phyloP scores from a whole-genome alignment of 2,797 vertebrate species.

The Mus spretus region DNA sequence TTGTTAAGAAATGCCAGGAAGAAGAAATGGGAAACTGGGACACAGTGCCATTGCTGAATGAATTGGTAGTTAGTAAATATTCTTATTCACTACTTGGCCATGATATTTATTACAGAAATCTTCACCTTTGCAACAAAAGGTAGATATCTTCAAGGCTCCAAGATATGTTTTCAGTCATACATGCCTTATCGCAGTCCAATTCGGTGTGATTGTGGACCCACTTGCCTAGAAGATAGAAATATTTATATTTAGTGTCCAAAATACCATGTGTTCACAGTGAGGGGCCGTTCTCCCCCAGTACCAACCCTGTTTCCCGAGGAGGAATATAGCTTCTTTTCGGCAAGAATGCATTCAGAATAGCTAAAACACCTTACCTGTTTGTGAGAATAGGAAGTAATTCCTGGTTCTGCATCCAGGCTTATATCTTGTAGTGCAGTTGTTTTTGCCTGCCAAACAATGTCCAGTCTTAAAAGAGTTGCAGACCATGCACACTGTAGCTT shows the following conservation, averaged over 20 bases:
- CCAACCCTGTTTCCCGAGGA: not conserved
- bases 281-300: not conserved
- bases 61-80: not conserved
- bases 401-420: constrained; percentile 62
- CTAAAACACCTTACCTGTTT: constrained; percentile 26
- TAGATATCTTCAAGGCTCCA: not conserved
- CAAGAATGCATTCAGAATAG: not conserved
- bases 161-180: accelerated
- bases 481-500: constrained; percentile 25
- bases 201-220: constrained; percentile 50
- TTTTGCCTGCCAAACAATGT: constrained; percentile 17
- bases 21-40: not conserved
- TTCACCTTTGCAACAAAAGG: constrained; percentile 53
- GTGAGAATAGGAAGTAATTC: not conserved
- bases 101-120: constrained; percentile 64
- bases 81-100: not conserved
- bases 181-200: not conserved
- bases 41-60: not conserved
- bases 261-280: not conserved
- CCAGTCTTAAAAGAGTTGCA: constrained; percentile 62
- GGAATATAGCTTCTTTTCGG: no score
- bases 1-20: not conserved
- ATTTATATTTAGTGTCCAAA: not conserved
- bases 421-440: constrained; percentile 30
- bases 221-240: constrained; percentile 26